Conservation (phyloP, 2,113 vertebrate genomes). For the Dendrocopos noguchii region DNA sequence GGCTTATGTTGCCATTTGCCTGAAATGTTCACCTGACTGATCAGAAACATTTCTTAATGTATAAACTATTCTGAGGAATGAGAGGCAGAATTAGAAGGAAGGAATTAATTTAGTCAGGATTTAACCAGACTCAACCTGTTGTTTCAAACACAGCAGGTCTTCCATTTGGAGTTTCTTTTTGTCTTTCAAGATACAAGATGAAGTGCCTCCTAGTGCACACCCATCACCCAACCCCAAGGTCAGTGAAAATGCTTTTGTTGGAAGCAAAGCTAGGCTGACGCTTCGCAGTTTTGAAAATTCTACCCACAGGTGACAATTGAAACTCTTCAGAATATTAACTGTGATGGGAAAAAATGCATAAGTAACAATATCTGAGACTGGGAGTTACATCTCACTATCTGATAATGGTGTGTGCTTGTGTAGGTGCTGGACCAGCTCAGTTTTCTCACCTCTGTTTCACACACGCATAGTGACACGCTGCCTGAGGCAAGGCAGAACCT, state of each 20-base stretch:
- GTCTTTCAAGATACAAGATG: background rate
- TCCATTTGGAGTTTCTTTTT: background rate
- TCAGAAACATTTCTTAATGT: background rate
- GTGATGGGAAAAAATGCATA: slow-evolving; percentile 34
- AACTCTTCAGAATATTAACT: slow-evolving; percentile 25
- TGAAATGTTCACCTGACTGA: background rate
- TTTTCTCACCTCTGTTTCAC: background rate
- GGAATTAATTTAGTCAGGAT: background rate
- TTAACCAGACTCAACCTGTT: too few species aligned
- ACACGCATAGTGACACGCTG: background rate
- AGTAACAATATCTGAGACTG: background rate
- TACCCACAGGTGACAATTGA: slow-evolving; percentile 10
- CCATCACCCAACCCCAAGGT: background rate
- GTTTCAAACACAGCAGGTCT: background rate
- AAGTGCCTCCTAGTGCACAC: background rate
- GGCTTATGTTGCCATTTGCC: background rate
- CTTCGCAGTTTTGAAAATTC: background rate
- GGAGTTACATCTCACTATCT: background rate
- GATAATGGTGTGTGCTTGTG: background rate
- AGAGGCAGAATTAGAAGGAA: background rate
- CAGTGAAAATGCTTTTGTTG: background rate
- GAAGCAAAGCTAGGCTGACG: background rate
- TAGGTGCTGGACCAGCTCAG: background rate
- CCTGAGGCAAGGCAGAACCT: background rate
- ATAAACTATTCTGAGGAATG: background rate